A percentile compares a stretch with the other conserved stretches of the same genome.
Evolutionary conservation across 2,888 invertebrate species (phyloP).

Genomic region (Sabatieria punctata): DNA sequence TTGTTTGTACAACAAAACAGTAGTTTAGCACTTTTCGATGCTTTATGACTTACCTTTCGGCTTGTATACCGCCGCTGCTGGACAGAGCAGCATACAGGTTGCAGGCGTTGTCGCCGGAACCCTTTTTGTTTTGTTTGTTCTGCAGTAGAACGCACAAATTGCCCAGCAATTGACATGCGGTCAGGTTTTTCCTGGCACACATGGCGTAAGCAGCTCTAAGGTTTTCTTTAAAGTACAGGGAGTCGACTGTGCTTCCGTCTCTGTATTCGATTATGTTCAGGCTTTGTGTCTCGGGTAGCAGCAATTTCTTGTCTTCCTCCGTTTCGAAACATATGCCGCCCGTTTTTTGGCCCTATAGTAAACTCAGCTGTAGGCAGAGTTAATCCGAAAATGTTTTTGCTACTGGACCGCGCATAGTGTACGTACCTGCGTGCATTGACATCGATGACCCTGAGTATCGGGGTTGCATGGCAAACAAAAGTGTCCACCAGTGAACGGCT

Average conservation of each 20-base stretch:
- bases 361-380: too few species aligned
- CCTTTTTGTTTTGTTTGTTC: constrained; percentile 35
- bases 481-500: background rate
- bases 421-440: background rate
- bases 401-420: too few species aligned
- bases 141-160: constrained; percentile 52
- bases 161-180: constrained; percentile 48
- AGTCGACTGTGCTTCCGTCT: background rate
- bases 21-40: too few species aligned
- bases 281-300: background rate
- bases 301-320: background rate
- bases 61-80: background rate
- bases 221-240: background rate
- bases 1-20: too few species aligned
- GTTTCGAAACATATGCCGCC: constrained; percentile 1
- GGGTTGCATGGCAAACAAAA: background rate
- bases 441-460: background rate
- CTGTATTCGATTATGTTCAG: background rate
- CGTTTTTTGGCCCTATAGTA: background rate
- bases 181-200: constrained; percentile 27
- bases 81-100: background rate
- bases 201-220: background rate
- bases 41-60: too few species aligned
- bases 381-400: too few species aligned
- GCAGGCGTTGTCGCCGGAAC: constrained; percentile 21